A percentile compares a stretch with the other conserved stretches of the same genome.
These are phyloP conservation scores for Hirtodrosophila confusa DNA, from an alignment of 2,888 invertebrate genomes.

Conservation along the genomic window DNA sequence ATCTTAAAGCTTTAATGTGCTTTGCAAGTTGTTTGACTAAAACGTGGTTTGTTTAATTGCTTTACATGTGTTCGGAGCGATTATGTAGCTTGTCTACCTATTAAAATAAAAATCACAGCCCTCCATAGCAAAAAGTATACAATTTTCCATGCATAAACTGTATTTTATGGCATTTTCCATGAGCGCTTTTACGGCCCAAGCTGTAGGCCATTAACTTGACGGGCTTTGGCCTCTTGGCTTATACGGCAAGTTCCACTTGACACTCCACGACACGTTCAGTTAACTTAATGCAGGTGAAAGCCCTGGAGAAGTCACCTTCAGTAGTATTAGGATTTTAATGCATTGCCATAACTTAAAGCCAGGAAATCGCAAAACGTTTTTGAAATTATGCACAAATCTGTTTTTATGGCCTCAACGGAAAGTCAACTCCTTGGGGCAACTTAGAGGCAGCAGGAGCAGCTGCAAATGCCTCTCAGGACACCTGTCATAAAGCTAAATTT, in stretches of 20 bases:
- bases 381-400: conserved; percentile 69
- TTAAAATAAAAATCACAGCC: neutral
- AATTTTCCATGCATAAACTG: conserved; percentile 17
- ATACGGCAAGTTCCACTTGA: conserved; percentile 2
- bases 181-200: neutral
- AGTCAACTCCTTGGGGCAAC: conserved; percentile 19
- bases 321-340: conserved; percentile 23
- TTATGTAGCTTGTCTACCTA: neutral
- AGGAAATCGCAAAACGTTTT: conserved; percentile 38
- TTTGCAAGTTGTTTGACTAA: no score
- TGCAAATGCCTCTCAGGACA: conserved; percentile 36
- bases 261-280: conserved; percentile 1
- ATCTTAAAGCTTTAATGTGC: no score
- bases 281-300: conserved; percentile 15
- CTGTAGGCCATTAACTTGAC: conserved; percentile 42
- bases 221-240: conserved; percentile 13
- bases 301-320: neutral
- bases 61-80: no score
- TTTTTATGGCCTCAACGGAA: conserved; percentile 53
- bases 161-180: conserved; percentile 19
- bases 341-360: conserved; percentile 34
- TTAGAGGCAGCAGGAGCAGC: conserved; percentile 18
- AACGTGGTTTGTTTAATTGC: no score
- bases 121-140: conserved; percentile 2
- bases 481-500: conserved; percentile 57